Conservation (phyloP, 2,888 invertebrate species). For the Hyposoter didymator region DNA sequence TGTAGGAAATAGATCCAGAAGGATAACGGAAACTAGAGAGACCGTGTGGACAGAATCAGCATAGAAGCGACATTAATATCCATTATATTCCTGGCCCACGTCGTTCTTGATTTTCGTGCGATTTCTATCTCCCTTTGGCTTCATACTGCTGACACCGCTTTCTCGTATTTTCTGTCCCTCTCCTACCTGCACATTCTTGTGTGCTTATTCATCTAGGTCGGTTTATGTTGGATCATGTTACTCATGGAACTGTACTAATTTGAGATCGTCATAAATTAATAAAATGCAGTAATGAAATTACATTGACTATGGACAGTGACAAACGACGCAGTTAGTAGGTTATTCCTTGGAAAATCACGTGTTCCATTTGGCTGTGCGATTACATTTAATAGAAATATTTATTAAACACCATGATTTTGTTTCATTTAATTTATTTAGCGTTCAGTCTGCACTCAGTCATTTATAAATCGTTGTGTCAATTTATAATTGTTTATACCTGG, state of each 20-base stretch:
- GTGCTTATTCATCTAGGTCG: constrained; percentile 11
- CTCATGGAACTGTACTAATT: not conserved
- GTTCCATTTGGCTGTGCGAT: not conserved
- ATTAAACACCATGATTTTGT: not conserved
- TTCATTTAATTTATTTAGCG: not conserved
- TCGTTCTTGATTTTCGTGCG: constrained; percentile 67
- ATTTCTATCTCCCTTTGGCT: constrained; percentile 60
- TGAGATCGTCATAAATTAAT: not conserved
- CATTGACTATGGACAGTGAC: not conserved
- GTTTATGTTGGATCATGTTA: not conserved
- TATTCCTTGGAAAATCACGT: not conserved
- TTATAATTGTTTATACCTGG: not conserved
- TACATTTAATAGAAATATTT: not conserved
- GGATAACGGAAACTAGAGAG: constrained; percentile 59
- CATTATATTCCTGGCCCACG: constrained; percentile 74
- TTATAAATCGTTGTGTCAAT: not conserved
- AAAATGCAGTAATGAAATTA: not conserved
- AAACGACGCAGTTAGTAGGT: not conserved
- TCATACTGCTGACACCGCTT: constrained; percentile 37
- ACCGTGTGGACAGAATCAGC: constrained; percentile 72
- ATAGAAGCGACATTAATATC: constrained; percentile 78
- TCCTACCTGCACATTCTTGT: not conserved
- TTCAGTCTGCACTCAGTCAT: not conserved
- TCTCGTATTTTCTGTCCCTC: constrained; percentile 53
- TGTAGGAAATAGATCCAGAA: constrained; percentile 42